These are phyloP conservation scores for Matsumyia berberina DNA, from an alignment of 2,888 invertebrate species.

Conservation along the genomic window DNA sequence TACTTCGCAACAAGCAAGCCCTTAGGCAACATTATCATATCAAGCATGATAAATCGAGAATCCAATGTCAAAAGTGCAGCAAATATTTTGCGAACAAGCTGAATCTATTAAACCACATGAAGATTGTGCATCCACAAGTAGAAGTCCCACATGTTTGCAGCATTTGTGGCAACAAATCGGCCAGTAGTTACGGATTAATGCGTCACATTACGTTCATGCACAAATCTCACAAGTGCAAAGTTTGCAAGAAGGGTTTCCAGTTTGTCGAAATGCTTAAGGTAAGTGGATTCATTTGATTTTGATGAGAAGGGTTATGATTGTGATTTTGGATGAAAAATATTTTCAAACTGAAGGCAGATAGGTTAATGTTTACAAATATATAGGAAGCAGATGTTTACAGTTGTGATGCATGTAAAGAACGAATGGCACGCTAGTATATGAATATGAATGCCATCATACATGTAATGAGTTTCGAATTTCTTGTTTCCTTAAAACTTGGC, in stretches of 20 bases:
- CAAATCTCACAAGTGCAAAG: conserved; percentile 75
- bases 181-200: conserved; percentile 75
- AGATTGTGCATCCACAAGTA: conserved; percentile 76
- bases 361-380: too few relatives aligned
- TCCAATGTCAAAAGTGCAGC: conserved; percentile 76
- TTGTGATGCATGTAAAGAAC: too few relatives aligned
- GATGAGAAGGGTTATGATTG: too few relatives aligned
- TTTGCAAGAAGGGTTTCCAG: conserved; percentile 78
- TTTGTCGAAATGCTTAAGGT: conserved; percentile 71
- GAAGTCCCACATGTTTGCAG: conserved; percentile 75
- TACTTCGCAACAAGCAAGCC: conserved; percentile 28
- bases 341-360: too few relatives aligned
- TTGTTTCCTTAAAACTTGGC: conserved; percentile 29
- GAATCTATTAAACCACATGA: conserved; percentile 76
- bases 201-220: conserved; percentile 78
- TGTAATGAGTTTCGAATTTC: too few relatives aligned
- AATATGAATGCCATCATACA: too few relatives aligned
- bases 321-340: neutral
- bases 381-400: too few relatives aligned
- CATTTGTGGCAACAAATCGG: conserved; percentile 77
- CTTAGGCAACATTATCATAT: conserved; percentile 27
- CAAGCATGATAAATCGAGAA: conserved; percentile 50
- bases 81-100: conserved; percentile 71
- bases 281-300: conserved; percentile 40
- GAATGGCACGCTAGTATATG: too few relatives aligned